Conservation (phyloP, 2,797 vertebrate genomes). For the Sternotherus odoratus region DNA sequence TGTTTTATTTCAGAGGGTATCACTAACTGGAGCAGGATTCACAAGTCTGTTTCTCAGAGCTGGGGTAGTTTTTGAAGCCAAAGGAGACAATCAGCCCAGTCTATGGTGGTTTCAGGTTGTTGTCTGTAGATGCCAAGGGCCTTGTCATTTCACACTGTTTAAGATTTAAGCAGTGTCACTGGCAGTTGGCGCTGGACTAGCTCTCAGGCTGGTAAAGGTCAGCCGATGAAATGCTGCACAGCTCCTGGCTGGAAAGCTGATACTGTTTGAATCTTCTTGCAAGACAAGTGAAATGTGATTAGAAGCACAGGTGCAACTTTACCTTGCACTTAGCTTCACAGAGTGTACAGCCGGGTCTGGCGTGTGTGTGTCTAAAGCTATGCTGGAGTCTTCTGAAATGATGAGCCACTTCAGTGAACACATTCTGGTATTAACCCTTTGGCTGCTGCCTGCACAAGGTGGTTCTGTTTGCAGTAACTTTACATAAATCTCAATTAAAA, state of each 20-base stretch:
- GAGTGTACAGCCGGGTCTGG: not conserved
- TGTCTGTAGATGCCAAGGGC: not conserved
- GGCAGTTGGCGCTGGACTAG: not conserved
- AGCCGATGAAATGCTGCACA: not conserved
- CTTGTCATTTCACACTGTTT: not conserved
- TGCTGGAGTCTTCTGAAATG: not conserved
- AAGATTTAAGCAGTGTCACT: not conserved
- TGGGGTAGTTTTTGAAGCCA: not conserved
- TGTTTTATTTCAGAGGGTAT: not conserved
- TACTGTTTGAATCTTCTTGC: not conserved
- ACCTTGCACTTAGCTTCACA: not conserved
- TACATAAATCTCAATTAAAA: not conserved
- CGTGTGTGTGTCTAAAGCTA: not conserved
- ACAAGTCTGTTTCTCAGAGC: not conserved
- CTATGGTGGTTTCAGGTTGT: not conserved
- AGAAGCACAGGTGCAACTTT: not conserved
- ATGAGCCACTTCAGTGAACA: not conserved
- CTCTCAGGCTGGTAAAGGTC: slow-evolving; percentile 26
- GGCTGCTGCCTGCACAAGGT: not conserved
- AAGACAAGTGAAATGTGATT: slow-evolving; percentile 1
- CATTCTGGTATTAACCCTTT: not conserved
- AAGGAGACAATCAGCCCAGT: not conserved
- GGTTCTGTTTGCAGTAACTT: not conserved
- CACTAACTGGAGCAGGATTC: not conserved
- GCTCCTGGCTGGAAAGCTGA: slow-evolving; percentile 21